These are phyloP conservation scores for Stercorarius parasiticus DNA, from an alignment of 2,113 vertebrate species.

Conservation along the genomic window DNA sequence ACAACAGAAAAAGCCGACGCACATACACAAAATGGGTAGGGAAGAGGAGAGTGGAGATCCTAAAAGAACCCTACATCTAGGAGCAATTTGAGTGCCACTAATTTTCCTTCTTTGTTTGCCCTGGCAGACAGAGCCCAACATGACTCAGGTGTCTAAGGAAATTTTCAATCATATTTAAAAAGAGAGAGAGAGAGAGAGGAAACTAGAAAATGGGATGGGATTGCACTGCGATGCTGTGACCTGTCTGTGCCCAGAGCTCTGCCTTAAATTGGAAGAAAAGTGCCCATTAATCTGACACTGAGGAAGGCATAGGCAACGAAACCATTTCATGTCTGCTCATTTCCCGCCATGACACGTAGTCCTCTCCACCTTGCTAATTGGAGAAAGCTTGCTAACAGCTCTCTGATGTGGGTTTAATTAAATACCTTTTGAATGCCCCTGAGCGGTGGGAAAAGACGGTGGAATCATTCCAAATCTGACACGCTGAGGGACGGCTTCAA, in stretches of 20 bases:
- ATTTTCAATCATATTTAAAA: background rate
- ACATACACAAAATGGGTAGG: background rate
- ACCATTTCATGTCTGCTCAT: background rate
- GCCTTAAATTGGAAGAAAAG: slow-evolving; percentile 32
- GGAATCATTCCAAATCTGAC: slow-evolving; percentile 6
- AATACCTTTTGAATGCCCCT: slow-evolving; percentile 33
- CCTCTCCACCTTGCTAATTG: slow-evolving; percentile 44
- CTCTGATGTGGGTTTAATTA: slow-evolving; percentile 47
- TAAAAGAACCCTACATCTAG: background rate
- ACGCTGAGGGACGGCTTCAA: background rate
- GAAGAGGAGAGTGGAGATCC: background rate
- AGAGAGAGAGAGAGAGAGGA: background rate
- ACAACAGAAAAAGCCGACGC: background rate
- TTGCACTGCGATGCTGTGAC: background rate
- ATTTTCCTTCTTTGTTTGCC: background rate
- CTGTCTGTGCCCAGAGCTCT: background rate
- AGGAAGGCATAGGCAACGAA: background rate
- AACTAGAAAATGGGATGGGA: slow-evolving; percentile 11
- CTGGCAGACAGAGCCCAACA: background rate
- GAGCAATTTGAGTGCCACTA: background rate
- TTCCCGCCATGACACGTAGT: background rate
- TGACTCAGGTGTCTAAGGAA: background rate
- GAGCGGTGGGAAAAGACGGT: background rate
- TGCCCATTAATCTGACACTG: slow-evolving; percentile 47
- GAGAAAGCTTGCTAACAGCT: slow-evolving; percentile 25